These are phyloP conservation scores for Pararge aegeria DNA, from an alignment of 1,140 invertebrate genomes.

Conservation along the genomic window DNA sequence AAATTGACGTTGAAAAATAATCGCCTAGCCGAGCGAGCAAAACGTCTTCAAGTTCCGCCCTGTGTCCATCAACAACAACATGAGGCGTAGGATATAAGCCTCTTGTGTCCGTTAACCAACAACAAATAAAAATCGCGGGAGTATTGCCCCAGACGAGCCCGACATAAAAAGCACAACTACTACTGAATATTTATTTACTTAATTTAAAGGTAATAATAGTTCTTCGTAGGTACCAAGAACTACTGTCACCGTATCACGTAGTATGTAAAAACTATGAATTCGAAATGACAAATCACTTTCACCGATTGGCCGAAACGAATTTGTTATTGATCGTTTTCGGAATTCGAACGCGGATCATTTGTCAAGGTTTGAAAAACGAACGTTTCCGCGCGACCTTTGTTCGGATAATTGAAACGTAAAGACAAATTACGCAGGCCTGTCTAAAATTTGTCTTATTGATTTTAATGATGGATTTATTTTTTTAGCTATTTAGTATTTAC, in stretches of 20 bases:
- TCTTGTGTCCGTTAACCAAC: too few relatives aligned
- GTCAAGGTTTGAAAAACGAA: constrained; percentile 47
- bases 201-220: too few relatives aligned
- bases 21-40: too few relatives aligned
- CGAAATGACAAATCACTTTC: constrained; percentile 46
- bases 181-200: too few relatives aligned
- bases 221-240: not conserved
- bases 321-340: constrained; percentile 37
- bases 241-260: not conserved
- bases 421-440: constrained; percentile 25
- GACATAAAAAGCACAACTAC: too few relatives aligned
- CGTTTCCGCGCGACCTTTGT: constrained; percentile 33
- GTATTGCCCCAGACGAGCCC: too few relatives aligned
- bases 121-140: too few relatives aligned
- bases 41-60: too few relatives aligned
- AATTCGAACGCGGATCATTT: constrained; percentile 48
- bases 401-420: constrained; percentile 45
- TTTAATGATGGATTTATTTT: not conserved
- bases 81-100: too few relatives aligned
- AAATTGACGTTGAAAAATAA: too few relatives aligned
- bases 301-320: constrained; percentile 46
- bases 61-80: too few relatives aligned
- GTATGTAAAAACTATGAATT: constrained; percentile 16
- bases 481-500: not conserved
- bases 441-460: constrained; percentile 1